Evolutionary conservation across 2,113 vertebrate genomes (phyloP), one percentile per base, ranked within the genome.

Genomic region (Bos javanicus): DNA sequence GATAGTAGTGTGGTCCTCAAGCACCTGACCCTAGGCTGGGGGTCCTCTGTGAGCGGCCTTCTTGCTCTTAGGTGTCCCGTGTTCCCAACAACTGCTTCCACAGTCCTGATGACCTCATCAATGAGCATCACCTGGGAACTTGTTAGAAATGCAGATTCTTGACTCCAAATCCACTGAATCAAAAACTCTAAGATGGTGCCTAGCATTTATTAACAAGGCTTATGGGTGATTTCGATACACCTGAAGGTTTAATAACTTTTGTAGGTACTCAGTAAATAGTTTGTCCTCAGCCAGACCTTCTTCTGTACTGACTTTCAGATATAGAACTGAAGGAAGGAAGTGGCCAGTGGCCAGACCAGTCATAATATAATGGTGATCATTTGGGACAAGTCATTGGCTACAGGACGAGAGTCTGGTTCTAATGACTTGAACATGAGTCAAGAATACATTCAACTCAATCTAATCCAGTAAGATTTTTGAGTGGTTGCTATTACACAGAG

Each of bases 391-490:
- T 80, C 50, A 56, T 0, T 54, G 50, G 36, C 33, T 30, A 25
- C 83, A 82, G 39, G 21, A 87, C 2, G 9, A 83, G 33, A 93
- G 15, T 33, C 16, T 78, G 21, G 33, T 76, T 74, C 57, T 19
- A 48, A 5, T 56, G 80, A 71, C 52, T 95, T 96, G 89, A 92
- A 81, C 60, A 36, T 30, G 86, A 93, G 91, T 82, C 50, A 43
- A 87, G 48, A 95, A 8, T 15, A 86, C 0, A 2, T 93, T 57
- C 67, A 84, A 62, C 86, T 91, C 36, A 33, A 94, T 95, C 39
- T n/a, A 89, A 85, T 84, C 87, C 78, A 71, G 43, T 92, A 86
- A 91, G 93, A 82, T 91, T 48, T 74, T 11, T 74, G 83, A 97
- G 50, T 21, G 33, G 64, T 74, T 88, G 56, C 82, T 89, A 23